Conservation (phyloP, 1,140 invertebrate species). For the Aphaenogaster rudis region DNA sequence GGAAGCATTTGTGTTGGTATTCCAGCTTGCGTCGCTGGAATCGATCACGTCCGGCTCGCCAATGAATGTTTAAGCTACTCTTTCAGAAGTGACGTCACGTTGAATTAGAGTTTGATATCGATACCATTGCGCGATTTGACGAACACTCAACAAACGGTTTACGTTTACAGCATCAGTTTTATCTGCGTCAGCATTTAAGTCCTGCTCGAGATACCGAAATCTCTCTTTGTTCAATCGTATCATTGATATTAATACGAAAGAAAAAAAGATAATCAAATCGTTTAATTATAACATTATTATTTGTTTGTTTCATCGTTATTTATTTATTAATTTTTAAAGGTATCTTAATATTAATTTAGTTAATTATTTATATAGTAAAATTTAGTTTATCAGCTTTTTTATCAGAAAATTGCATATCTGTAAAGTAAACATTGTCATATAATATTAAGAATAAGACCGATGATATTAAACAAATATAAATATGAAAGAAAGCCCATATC, state of each 20-base stretch:
- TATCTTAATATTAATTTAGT: neutral
- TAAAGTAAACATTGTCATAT: no score
- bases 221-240: neutral
- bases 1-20: constrained; percentile 69
- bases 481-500: no score
- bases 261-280: neutral
- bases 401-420: neutral
- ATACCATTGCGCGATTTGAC: constrained; percentile 15
- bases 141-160: constrained; percentile 17
- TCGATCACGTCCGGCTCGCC: constrained; percentile 77
- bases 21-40: constrained; percentile 72
- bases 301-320: neutral
- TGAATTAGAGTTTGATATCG: constrained; percentile 42
- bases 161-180: constrained; percentile 8
- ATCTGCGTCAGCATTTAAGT: constrained; percentile 13
- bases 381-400: neutral
- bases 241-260: neutral
- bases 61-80: constrained; percentile 61
- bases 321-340: neutral
- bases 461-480: no score
- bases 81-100: constrained; percentile 57
- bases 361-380: neutral
- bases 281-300: neutral
- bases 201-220: neutral
- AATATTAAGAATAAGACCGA: no score